Evolutionary conservation across 2,797 vertebrate genomes (phyloP).

Genomic region (Melanotaenia maccullochi): DNA sequence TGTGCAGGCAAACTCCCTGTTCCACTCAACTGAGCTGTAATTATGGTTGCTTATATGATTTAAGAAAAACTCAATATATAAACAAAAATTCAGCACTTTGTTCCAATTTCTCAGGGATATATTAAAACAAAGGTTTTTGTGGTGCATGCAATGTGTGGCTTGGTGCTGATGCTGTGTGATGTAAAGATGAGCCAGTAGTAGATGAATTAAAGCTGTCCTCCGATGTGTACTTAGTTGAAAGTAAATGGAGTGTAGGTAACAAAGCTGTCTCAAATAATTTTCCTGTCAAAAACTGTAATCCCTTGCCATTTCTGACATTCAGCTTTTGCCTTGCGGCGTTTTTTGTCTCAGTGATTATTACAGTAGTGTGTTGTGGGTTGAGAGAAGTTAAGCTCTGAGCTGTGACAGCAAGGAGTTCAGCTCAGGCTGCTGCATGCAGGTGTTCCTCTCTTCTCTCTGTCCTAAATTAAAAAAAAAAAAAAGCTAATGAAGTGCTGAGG

Average conservation of each 20-base stretch:
- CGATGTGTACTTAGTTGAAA: conserved; percentile 3
- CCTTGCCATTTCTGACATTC: conserved; percentile 20
- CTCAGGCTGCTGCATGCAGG: conserved; percentile 50
- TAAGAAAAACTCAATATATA: not conserved
- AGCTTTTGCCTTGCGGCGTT: conserved; percentile 4
- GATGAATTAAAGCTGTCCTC: not conserved
- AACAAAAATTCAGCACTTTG: not conserved
- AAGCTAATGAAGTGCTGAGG: conserved; percentile 54
- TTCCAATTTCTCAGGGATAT: not conserved
- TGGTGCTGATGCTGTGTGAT: not conserved
- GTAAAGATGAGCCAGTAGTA: not conserved
- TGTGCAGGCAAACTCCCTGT: not conserved
- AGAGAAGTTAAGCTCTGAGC: conserved; percentile 1
- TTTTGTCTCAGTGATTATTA: conserved; percentile 17
- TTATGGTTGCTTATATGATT: not conserved
- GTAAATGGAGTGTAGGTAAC: conserved; percentile 22
- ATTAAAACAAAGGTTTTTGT: not conserved
- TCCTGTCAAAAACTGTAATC: conserved; percentile 13
- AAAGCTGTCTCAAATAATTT: conserved; percentile 29
- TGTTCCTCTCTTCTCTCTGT: conserved; percentile 38
- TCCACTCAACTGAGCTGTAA: not conserved
- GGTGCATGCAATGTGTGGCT: not conserved
- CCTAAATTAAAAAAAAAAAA: conserved; percentile 29
- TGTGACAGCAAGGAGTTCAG: conserved; percentile 37
- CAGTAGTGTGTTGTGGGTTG: conserved; percentile 4